phyloP scores from a whole-genome alignment of 2,113 vertebrate species.

The Lipotes vexillifer region DNA sequence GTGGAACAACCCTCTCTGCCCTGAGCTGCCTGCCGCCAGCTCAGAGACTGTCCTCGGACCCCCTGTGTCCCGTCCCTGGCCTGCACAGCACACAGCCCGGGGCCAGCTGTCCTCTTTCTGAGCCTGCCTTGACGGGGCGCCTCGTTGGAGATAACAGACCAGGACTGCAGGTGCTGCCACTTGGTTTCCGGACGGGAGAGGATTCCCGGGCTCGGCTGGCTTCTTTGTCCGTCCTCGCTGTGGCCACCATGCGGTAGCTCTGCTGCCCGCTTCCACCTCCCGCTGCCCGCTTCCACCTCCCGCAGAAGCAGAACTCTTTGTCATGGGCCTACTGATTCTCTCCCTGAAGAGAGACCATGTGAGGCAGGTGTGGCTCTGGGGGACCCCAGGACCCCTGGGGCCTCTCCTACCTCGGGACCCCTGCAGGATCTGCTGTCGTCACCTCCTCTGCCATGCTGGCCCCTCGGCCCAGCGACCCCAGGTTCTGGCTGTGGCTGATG shows the following conservation, averaged over 20 bases:
- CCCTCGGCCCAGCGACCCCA: no score
- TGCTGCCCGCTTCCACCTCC: rapidly evolving
- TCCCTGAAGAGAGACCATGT: not conserved
- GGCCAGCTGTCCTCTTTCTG: not conserved
- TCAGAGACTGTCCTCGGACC: not conserved
- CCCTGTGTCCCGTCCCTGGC: no score
- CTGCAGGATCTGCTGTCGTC: no score
- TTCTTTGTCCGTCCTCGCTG: rapidly evolving
- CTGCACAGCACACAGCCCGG: not conserved
- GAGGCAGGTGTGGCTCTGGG: not conserved
- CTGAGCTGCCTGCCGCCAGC: not conserved
- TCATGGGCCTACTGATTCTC: not conserved
- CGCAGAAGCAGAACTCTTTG: not conserved
- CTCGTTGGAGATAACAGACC: not conserved
- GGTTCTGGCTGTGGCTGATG: no score
- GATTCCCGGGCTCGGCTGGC: not conserved
- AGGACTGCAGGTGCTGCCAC: not conserved
- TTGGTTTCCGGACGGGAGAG: not conserved
- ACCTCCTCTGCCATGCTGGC: no score
- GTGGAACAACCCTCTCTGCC: no score
- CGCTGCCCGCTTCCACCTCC: rapidly evolving
- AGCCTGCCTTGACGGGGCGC: rapidly evolving
- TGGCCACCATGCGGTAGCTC: not conserved
- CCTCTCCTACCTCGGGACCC: no score
- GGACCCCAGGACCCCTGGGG: no score